Base-by-base conservation (phyloP, 1,140 invertebrate species). In the Portunus trituberculatus region DNA sequence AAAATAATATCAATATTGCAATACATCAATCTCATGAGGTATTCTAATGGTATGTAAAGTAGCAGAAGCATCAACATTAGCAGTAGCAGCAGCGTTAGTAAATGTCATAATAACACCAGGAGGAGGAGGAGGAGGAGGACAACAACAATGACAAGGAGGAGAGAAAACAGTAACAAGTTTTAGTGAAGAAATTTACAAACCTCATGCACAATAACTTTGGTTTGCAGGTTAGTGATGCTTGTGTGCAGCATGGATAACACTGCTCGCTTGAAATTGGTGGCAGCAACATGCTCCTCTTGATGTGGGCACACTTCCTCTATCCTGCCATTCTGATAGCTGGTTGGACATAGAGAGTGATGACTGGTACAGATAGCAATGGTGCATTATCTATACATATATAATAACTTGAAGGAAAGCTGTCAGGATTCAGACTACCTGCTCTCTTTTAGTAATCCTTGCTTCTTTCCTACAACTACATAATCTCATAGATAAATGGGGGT, bases 261-360 rank as follows among this genome's bases (percentile, higher is more conserved):
- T 31, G 83, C 83, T 32, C 92, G 39, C 92, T 93, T 93, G 46
- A 93, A 59, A 46, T 93, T 93, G 4, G 92, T 93, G 84, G 84
- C 82, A 16, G 87, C 25, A 28, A 46, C 25, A n/a, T 25, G 3
- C 83, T 93, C 92, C 4, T 93, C 84, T 25, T 93, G 25, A n/a
- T 93, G 92, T 39, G 92, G 83, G 32, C 92, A 93, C 28, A 93
- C 8, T 32, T 86, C 28, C 28, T 93, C 84, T 28, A 93, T 88
- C 46, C 45, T 28, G n/a, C 92, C 92, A 0, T 46, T 46, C 46
- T 93, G 92, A 83, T 93, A 93, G 28, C 92, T 93, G 46, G 0
- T 39, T 0, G 20, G 32, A 86, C 52, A 0, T 10, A 91, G 48
- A 91, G 7, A 48, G 16, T n/a, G 8, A 29, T 16, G 87, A 10